Evolutionary conservation across 1,140 invertebrate species (phyloP).

Genomic region (Anoplophora glabripennis): DNA sequence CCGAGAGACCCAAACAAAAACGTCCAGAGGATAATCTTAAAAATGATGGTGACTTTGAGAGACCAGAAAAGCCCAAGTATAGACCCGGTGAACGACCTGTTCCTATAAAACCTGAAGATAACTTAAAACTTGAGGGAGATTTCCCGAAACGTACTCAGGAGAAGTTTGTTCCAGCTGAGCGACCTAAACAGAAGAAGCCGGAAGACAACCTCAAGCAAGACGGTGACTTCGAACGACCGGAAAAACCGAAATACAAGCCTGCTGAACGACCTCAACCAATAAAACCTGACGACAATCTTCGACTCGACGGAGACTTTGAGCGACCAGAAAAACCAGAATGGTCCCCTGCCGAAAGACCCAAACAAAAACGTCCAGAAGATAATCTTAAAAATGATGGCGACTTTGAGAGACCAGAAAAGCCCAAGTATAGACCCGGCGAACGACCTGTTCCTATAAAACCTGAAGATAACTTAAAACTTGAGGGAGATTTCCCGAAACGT

Average conservation of each 20-base stretch:
- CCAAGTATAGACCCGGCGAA: slow-evolving; percentile 49
- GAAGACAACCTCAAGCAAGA: slow-evolving; percentile 53
- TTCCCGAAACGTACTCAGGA: slow-evolving; percentile 54
- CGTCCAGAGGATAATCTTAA: slow-evolving; percentile 60
- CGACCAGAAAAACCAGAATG: slow-evolving; percentile 52
- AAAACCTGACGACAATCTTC: slow-evolving; percentile 53
- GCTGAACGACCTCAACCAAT: slow-evolving; percentile 52
- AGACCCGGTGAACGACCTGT: slow-evolving; percentile 53
- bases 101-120: slow-evolving; percentile 49
- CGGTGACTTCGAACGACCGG: slow-evolving; percentile 53
- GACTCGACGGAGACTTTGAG: slow-evolving; percentile 57
- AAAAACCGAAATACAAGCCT: slow-evolving; percentile 46
- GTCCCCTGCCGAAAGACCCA: slow-evolving; percentile 59
- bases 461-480: slow-evolving; percentile 50
- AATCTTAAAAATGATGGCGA: slow-evolving; percentile 60
- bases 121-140: slow-evolving; percentile 53
- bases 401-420: slow-evolving; percentile 52
- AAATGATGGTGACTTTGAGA: slow-evolving; percentile 59
- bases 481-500: slow-evolving; percentile 52
- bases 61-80: slow-evolving; percentile 49
- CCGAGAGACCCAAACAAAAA: slow-evolving; percentile 52
- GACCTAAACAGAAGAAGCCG: slow-evolving; percentile 56
- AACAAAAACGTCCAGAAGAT: slow-evolving; percentile 59
- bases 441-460: slow-evolving; percentile 50
- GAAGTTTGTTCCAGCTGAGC: slow-evolving; percentile 52